Evolutionary conservation across 2,797 vertebrate genomes (phyloP), one percentile per base, ranked within the genome.

Genomic region (Halcyon smyrnensis): DNA sequence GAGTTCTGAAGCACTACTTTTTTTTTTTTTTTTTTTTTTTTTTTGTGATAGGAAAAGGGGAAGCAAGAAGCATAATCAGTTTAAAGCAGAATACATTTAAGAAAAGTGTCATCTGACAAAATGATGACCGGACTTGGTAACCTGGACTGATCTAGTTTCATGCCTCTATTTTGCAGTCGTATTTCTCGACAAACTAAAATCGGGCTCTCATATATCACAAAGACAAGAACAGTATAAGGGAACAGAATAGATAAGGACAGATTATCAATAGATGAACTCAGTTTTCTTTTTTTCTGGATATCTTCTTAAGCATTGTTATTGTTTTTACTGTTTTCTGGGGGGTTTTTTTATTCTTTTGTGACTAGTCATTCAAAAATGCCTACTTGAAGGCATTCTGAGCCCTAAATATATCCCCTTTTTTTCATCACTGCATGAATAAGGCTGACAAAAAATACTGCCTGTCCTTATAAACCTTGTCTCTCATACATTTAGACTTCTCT

Each of bases 41-140:
- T 45, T 45, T 46, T 21, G 11, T 46, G 41, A 28, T 2, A n/a
- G 30, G 25, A 88, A 91, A 88, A 60, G 8, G 8, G 23, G 20
- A 94, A 88, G 9, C 12, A 83, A 85, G 65, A 53, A 91, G 1
- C 9, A 78, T 68, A 68, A 83, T 74, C 15, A 50, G 10, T 80
- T 93, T 92, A 65, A 60, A 83, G 56, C 43, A 75, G 21, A 60
- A 71, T 36, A 83, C 34, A 43, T 86, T 90, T 78, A 80, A 81
- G 57, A 87, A 94, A 87, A 9, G 11, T 5, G 80, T 95, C 89
- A 64, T 24, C 28, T 95, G 71, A 75, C 34, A 95, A 85, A 94
- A 81, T 57, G 60, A 64, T 85, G 36, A 56, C 56, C 87, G n/a
- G 34, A 85, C 37, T 68, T 75, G 23, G 17, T 85, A 41, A 75